phyloP scores from a whole-genome alignment of 1,140 invertebrate genomes.

The Coptotermes formosanus region DNA sequence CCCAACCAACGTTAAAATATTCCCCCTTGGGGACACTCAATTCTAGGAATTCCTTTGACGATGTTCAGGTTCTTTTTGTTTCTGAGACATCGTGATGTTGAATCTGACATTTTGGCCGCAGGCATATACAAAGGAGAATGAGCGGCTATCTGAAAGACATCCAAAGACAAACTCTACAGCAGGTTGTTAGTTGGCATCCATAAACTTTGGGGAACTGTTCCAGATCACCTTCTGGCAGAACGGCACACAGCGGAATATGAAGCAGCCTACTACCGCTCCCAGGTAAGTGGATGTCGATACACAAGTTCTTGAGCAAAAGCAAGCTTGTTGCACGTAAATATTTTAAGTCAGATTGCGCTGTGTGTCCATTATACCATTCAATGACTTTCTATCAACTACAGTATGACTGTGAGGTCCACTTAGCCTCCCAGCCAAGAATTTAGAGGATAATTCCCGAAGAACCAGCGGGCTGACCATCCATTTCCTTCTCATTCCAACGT shows the following conservation, averaged over 20 bases:
- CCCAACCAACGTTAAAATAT: background rate
- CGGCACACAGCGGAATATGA: background rate
- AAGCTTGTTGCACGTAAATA: too few relatives aligned
- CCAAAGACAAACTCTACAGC: background rate
- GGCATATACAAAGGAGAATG: background rate
- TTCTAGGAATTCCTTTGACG: background rate
- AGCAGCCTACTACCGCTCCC: background rate
- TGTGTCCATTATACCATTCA: too few relatives aligned
- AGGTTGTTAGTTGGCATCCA: background rate
- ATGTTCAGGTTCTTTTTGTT: background rate
- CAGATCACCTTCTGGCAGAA: background rate
- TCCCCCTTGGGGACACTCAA: background rate
- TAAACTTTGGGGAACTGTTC: too few relatives aligned
- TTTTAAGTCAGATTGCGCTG: too few relatives aligned
- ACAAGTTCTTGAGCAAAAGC: too few relatives aligned
- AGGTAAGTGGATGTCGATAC: too few relatives aligned
- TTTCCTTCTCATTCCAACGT: too few relatives aligned
- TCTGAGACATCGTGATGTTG: background rate
- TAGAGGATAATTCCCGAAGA: too few relatives aligned
- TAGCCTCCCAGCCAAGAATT: too few relatives aligned
- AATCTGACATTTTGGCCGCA: background rate
- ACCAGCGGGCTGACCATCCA: too few relatives aligned
- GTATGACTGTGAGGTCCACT: too few relatives aligned
- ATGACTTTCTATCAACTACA: too few relatives aligned
- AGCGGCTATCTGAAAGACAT: background rate